A percentile compares a stretch with the other conserved stretches of the same genome.
These are phyloP conservation scores for Hyperoplus lanceolatus DNA, from an alignment of 2,797 vertebrate genomes.

Conservation along the genomic window DNA sequence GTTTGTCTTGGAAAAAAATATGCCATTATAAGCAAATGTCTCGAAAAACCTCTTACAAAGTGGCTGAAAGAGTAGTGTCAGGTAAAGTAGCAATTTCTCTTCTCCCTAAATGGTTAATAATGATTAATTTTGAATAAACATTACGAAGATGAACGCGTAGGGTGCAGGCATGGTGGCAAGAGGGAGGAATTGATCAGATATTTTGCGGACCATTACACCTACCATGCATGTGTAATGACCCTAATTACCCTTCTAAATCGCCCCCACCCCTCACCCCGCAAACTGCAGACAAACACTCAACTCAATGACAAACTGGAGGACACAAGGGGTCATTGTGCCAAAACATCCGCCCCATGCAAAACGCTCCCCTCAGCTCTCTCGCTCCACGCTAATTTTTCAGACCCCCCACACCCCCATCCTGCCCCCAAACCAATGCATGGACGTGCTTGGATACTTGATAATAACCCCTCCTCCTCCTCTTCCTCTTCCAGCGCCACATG, in stretches of 20 bases:
- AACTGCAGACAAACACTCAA: slow-evolving; percentile 41
- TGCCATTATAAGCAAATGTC: neutral
- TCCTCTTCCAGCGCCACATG: slow-evolving; percentile 2
- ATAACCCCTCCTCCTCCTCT: slow-evolving; percentile 14
- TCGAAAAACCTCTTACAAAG: neutral
- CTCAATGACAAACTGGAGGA: slow-evolving; percentile 61
- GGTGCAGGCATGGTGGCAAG: neutral
- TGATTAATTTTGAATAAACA: neutral
- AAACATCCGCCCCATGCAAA: slow-evolving; percentile 56
- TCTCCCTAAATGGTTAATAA: neutral
- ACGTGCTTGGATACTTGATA: slow-evolving; percentile 50
- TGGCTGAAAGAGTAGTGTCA: neutral
- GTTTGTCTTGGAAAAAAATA: neutral
- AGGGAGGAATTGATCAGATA: slow-evolving; percentile 53
- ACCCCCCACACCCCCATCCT: neutral
- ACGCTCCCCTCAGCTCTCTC: slow-evolving; percentile 33
- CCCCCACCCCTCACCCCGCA: slow-evolving; percentile 29
- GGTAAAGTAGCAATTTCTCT: neutral
- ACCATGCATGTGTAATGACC: slow-evolving; percentile 71
- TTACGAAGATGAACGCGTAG: neutral
- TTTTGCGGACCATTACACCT: slow-evolving; percentile 60
- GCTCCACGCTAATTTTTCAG: slow-evolving; percentile 27
- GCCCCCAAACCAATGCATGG: slow-evolving; percentile 46
- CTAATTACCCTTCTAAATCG: slow-evolving; percentile 59
- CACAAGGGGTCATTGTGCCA: slow-evolving; percentile 75